Evolutionary conservation across 2,113 vertebrate species (phyloP).

Genomic region (Hippoglossus stenolepis): DNA sequence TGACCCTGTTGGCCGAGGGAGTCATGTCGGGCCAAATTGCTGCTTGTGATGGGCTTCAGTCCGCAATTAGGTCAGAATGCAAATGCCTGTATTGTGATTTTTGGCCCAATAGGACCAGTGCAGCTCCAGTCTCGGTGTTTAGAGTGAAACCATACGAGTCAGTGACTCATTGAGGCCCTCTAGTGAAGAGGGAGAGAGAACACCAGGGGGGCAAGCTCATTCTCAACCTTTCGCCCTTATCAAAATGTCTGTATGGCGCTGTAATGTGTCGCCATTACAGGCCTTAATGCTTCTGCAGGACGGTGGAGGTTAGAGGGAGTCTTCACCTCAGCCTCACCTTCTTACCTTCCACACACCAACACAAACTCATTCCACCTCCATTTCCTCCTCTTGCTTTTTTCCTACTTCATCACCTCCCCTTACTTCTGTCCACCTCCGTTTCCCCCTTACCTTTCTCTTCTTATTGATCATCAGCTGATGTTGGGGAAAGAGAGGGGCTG

Average conservation of each 20-base stretch:
- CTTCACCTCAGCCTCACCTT: conserved; percentile 43
- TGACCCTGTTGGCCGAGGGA: conserved; percentile 63
- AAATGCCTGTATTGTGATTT: conserved; percentile 70
- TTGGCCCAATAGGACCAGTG: conserved; percentile 47
- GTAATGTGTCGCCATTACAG: conserved; percentile 25
- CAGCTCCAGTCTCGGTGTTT: conserved; percentile 59
- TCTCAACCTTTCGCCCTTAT: conserved; percentile 64
- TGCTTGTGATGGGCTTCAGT: conserved; percentile 66
- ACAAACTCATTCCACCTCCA: conserved; percentile 23
- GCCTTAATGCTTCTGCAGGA: not conserved
- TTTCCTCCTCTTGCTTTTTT: conserved; percentile 10
- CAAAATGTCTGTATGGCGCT: conserved; percentile 58
- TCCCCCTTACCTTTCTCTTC: conserved; percentile 32
- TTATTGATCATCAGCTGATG: conserved; percentile 82
- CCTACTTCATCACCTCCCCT: conserved; percentile 15
- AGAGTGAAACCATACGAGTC: conserved; percentile 68
- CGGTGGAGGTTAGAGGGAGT: not conserved
- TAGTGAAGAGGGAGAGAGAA: conserved; percentile 43
- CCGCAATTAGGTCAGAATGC: conserved; percentile 79
- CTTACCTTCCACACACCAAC: conserved; percentile 8
- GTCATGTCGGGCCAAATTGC: conserved; percentile 69
- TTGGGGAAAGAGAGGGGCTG: conserved; percentile 68
- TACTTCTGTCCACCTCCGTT: conserved; percentile 19
- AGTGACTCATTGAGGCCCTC: conserved; percentile 63
- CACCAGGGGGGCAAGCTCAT: conserved; percentile 42